These are phyloP conservation scores for Oscarella lobularis DNA, from an alignment of 37 sponge, comb jelly and placozoan species.

Conservation along the genomic window DNA sequence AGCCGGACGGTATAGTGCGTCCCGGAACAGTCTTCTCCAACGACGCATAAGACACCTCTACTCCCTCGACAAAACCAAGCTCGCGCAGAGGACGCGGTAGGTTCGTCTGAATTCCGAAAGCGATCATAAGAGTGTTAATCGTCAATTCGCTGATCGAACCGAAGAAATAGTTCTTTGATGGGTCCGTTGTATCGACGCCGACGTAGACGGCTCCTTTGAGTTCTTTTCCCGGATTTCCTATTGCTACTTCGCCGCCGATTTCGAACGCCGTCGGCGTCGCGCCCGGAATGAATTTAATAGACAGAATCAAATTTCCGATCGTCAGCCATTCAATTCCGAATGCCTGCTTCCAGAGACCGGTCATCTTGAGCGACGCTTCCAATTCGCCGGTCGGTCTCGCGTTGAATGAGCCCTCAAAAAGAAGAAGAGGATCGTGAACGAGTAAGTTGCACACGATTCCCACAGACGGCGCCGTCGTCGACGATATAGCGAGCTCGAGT, in stretches of 20 bases:
- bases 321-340: background rate
- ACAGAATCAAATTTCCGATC: background rate
- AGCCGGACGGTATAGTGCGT: background rate
- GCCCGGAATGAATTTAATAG: background rate
- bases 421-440: too few relatives aligned
- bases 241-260: background rate
- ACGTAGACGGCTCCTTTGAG: background rate
- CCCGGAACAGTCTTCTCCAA: background rate
- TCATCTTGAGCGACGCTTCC: background rate
- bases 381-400: background rate
- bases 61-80: background rate
- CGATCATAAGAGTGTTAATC: background rate
- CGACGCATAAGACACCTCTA: background rate
- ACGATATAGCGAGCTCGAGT: background rate
- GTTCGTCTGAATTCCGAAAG: background rate
- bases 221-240: background rate
- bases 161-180: background rate
- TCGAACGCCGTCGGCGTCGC: background rate
- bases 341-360: background rate
- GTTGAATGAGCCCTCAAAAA: too few relatives aligned
- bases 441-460: too few relatives aligned
- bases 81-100: background rate
- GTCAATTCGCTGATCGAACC: background rate
- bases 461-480: too few relatives aligned
- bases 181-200: background rate